These are phyloP conservation scores for Pipistrellus pygmaeus DNA, from an alignment of 2,797 vertebrate species.

Conservation along the genomic window DNA sequence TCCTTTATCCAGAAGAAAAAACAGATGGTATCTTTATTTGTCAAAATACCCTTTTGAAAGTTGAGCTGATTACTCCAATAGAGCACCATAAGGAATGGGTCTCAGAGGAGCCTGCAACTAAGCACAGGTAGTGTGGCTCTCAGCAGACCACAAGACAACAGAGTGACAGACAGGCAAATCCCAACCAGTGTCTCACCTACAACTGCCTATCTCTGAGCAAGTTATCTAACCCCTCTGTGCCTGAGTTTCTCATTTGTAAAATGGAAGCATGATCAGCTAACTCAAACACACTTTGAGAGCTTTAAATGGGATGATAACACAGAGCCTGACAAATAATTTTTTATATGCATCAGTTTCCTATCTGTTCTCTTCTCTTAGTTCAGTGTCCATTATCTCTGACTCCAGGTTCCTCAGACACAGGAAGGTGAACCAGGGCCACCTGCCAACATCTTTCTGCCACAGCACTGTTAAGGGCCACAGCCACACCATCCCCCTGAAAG, in stretches of 20 bases:
- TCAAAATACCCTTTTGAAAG: background rate
- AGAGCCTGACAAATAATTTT: background rate
- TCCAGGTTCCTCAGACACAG: background rate
- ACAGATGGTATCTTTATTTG: background rate
- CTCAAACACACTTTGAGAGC: background rate
- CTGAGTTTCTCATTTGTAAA: slow-evolving; percentile 48
- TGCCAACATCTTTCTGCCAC: background rate
- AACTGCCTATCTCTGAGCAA: background rate
- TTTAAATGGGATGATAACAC: background rate
- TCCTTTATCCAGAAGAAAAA: background rate
- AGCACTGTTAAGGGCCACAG: background rate
- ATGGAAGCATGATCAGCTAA: background rate
- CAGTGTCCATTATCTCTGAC: background rate
- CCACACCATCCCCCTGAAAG: background rate
- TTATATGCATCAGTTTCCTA: background rate
- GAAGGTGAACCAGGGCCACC: background rate
- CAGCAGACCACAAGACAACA: background rate
- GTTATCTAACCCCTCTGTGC: background rate
- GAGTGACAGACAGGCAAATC: background rate
- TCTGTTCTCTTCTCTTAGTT: background rate
- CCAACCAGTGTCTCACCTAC: background rate
- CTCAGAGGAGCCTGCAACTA: background rate
- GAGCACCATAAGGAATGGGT: background rate
- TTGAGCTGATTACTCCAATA: background rate
- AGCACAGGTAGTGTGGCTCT: background rate